Evolutionary conservation across 2,888 invertebrate species (phyloP).

Genomic region (Dryocosmus kuriphilus): DNA sequence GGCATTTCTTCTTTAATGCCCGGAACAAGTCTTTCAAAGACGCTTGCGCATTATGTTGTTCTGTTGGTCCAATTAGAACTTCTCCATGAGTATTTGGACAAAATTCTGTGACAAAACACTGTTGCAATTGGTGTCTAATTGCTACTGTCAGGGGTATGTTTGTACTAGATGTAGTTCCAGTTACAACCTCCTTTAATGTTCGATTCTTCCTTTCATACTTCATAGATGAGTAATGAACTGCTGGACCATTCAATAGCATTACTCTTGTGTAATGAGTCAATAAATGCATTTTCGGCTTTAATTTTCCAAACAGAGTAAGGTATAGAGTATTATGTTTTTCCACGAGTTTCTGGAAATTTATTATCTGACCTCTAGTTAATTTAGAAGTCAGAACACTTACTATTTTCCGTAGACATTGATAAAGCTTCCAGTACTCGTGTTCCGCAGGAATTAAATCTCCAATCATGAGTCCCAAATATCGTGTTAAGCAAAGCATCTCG

Average conservation of each 20-base stretch:
- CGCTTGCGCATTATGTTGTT: slow-evolving; percentile 18
- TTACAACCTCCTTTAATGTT: slow-evolving; percentile 46
- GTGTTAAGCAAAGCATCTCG: slow-evolving; percentile 47
- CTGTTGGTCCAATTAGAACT: slow-evolving; percentile 38
- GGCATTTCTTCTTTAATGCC: not conserved
- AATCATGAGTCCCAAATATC: slow-evolving; percentile 50
- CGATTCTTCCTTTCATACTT: slow-evolving; percentile 46
- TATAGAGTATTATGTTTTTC: slow-evolving; percentile 45
- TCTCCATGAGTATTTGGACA: slow-evolving; percentile 1
- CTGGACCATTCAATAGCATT: slow-evolving; percentile 45
- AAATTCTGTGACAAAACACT: slow-evolving; percentile 44
- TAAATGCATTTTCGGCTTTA: slow-evolving; percentile 48
- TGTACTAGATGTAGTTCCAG: slow-evolving; percentile 41
- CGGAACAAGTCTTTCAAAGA: slow-evolving; percentile 31
- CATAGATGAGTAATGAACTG: slow-evolving; percentile 46
- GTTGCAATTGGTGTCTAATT: slow-evolving; percentile 44
- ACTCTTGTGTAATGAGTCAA: slow-evolving; percentile 45
- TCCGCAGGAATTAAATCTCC: slow-evolving; percentile 43
- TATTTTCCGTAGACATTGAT: too few species aligned
- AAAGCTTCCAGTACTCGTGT: not conserved
- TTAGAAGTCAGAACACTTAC: too few species aligned
- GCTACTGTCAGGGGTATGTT: slow-evolving; percentile 46
- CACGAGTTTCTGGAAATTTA: slow-evolving; percentile 15
- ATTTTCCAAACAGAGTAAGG: slow-evolving; percentile 42
- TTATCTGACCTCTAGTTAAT: not conserved